These are phyloP conservation scores for Acropternis orthonyx DNA, from an alignment of 2,797 vertebrate genomes.

Conservation along the genomic window DNA sequence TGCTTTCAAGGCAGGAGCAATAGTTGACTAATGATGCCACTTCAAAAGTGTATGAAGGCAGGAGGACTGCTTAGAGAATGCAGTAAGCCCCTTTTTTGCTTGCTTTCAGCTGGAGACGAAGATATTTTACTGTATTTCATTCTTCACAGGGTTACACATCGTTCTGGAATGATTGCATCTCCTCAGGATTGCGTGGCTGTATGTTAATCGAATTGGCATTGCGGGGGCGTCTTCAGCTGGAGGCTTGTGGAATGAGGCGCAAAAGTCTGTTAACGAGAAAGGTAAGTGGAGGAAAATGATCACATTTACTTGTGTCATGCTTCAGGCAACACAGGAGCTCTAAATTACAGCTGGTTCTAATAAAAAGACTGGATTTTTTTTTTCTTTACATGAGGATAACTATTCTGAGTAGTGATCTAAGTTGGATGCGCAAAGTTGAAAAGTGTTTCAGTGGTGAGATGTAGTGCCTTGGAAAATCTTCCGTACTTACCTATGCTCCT, in stretches of 20 bases:
- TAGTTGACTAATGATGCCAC: background rate
- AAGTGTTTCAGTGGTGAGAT: background rate
- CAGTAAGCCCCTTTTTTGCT: background rate
- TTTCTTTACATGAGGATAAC: rapidly evolving
- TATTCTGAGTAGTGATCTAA: background rate
- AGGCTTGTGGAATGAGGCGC: conserved; percentile 93
- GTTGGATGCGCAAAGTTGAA: background rate
- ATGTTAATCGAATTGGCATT: conserved; percentile 95
- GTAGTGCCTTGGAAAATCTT: background rate
- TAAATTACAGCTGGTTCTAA: background rate
- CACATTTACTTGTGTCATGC: background rate
- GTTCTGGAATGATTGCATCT: conserved; percentile 99
- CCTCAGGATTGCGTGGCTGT: conserved; percentile 92
- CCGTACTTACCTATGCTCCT: background rate
- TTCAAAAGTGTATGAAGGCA: background rate
- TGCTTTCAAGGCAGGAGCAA: background rate
- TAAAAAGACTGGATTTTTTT: background rate
- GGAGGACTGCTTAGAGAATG: background rate
- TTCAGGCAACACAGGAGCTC: background rate
- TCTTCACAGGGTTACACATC: conserved; percentile 92
- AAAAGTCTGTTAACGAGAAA: conserved; percentile 93
- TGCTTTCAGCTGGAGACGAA: background rate
- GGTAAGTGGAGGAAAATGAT: conserved; percentile 72
- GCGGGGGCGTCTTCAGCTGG: conserved; percentile 90
- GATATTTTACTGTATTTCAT: background rate